A percentile compares a stretch with the other conserved stretches of the same genome.
Evolutionary conservation across 1,140 invertebrate genomes (phyloP).

Genomic region (Bombus vancouverensis): DNA sequence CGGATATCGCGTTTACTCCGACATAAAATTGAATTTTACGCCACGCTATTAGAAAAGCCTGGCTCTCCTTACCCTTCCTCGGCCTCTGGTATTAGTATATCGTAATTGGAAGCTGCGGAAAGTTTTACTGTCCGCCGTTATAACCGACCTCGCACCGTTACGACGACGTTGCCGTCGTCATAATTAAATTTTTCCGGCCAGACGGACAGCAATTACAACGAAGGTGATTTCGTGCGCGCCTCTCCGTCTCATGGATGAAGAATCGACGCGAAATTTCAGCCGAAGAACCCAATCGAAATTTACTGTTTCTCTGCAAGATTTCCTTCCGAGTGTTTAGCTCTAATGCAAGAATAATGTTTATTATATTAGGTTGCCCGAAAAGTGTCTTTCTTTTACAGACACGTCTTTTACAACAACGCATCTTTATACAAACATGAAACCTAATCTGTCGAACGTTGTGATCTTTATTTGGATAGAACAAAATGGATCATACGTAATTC

Average conservation of each 20-base stretch:
- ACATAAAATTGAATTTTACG: constrained; percentile 46
- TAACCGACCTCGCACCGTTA: constrained; percentile 25
- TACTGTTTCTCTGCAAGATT: background rate
- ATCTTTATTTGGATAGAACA: too few relatives aligned
- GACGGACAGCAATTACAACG: constrained; percentile 24
- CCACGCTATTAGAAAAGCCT: constrained; percentile 29
- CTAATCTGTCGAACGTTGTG: too few relatives aligned
- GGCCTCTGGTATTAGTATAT: constrained; percentile 40
- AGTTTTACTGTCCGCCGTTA: constrained; percentile 38
- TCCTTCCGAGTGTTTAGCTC: too few relatives aligned
- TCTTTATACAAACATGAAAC: too few relatives aligned
- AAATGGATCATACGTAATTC: too few relatives aligned
- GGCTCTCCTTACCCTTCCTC: background rate
- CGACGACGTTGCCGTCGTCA: constrained; percentile 8
- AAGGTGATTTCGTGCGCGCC: background rate
- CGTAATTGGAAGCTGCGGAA: constrained; percentile 44
- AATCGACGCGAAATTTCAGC: background rate
- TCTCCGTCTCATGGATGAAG: background rate
- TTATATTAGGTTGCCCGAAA: too few relatives aligned
- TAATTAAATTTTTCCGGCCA: constrained; percentile 49
- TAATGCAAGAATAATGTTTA: too few relatives aligned
- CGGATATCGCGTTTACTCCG: constrained; percentile 46
- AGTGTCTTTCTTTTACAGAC: too few relatives aligned
- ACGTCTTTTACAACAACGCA: too few relatives aligned
- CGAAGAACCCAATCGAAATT: background rate